phyloP scores from a whole-genome alignment of 2,113 vertebrate genomes.

The Symphodus melops region DNA sequence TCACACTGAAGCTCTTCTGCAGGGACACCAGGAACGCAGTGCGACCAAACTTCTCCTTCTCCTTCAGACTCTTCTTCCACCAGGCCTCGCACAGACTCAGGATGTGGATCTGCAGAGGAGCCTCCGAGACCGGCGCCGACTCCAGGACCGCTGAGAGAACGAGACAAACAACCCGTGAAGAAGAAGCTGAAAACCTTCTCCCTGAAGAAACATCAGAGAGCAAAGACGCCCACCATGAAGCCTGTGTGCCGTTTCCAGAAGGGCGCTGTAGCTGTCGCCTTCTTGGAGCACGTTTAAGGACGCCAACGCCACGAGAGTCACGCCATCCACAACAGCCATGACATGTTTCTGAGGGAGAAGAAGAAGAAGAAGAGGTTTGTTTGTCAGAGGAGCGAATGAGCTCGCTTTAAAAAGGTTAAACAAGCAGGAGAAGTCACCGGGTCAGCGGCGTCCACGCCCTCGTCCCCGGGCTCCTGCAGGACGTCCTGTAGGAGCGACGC shows the following conservation, averaged over 20 bases:
- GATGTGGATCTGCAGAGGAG: slow-evolving; percentile 77
- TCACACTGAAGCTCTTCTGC: slow-evolving; percentile 85
- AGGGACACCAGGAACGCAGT: slow-evolving; percentile 86
- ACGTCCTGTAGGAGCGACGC: slow-evolving; percentile 79
- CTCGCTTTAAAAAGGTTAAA: neutral
- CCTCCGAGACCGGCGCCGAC: slow-evolving; percentile 82
- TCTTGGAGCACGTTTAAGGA: slow-evolving; percentile 88
- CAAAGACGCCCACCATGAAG: slow-evolving; percentile 85
- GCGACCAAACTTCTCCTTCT: slow-evolving; percentile 90
- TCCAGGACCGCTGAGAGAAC: slow-evolving; percentile 83
- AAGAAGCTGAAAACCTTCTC: neutral
- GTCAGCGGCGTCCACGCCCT: slow-evolving; percentile 80
- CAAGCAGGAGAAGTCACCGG: slow-evolving; percentile 75
- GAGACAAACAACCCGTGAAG: neutral
- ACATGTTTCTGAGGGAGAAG: slow-evolving; percentile 79
- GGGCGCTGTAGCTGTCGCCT: slow-evolving; percentile 79
- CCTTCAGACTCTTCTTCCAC: slow-evolving; percentile 92
- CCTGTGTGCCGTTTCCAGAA: slow-evolving; percentile 84
- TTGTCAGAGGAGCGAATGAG: neutral
- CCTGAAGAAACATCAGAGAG: neutral
- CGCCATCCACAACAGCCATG: slow-evolving; percentile 84
- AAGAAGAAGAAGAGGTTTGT: neutral
- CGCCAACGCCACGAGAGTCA: slow-evolving; percentile 83
- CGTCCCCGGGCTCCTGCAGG: slow-evolving; percentile 75
- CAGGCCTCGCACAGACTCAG: slow-evolving; percentile 86